Evolutionary conservation across 2,797 vertebrate species (phyloP).

Genomic region (Peromyscus attwateri): DNA sequence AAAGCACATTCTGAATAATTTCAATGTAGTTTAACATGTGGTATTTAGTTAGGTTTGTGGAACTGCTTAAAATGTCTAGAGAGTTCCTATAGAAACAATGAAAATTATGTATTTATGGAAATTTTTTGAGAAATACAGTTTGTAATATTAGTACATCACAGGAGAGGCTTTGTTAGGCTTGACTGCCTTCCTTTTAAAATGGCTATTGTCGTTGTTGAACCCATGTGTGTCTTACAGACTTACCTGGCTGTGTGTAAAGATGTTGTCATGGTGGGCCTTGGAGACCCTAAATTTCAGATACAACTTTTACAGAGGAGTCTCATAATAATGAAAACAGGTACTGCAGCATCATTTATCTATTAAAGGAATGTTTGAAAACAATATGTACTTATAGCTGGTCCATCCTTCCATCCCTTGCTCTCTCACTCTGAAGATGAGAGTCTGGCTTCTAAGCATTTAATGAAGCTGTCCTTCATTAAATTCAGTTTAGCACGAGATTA

Average conservation of each 20-base stretch:
- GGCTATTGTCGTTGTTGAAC: neutral
- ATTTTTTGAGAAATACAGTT: neutral
- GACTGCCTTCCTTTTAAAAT: neutral
- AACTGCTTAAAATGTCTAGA: neutral
- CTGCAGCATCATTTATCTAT: slow-evolving; percentile 73
- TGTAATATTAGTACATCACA: neutral
- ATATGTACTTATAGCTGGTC: neutral
- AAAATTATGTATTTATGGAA: neutral
- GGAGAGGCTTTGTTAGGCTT: neutral
- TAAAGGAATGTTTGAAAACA: neutral
- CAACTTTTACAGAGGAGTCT: slow-evolving; percentile 91
- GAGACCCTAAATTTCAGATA: slow-evolving; percentile 89
- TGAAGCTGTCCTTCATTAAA: neutral
- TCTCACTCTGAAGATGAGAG: neutral
- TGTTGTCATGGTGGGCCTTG: slow-evolving; percentile 92
- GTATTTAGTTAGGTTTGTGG: neutral
- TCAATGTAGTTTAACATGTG: neutral
- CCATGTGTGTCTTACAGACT: slow-evolving; percentile 86
- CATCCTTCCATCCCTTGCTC: too few relatives aligned
- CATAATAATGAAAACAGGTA: slow-evolving; percentile 91
- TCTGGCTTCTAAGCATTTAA: neutral
- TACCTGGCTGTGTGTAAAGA: slow-evolving; percentile 93
- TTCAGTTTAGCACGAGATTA: neutral
- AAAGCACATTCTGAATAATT: neutral
- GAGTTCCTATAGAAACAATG: neutral